These are phyloP conservation scores for Brachypteracias leptosomus DNA, from an alignment of 2,113 vertebrate genomes.

Conservation along the genomic window DNA sequence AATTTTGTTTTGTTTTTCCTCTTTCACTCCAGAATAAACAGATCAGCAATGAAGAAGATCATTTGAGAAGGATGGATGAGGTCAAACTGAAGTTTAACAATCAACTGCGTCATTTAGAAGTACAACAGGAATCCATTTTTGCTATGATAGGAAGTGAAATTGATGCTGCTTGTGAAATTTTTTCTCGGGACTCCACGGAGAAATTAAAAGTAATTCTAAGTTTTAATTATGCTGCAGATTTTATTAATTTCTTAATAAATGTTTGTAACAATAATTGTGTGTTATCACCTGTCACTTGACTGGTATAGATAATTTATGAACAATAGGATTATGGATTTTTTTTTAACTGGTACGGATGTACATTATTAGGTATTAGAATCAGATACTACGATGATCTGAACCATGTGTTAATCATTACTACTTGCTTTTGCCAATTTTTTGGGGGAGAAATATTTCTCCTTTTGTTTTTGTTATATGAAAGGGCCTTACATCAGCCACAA, in stretches of 20 bases:
- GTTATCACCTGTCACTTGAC: neutral
- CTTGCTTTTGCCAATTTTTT: neutral
- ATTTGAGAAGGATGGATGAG: constrained; percentile 73
- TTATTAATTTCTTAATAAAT: constrained; percentile 33
- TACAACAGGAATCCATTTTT: constrained; percentile 85
- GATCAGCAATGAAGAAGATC: constrained; percentile 72
- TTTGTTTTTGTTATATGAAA: neutral
- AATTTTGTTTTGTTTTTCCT: neutral
- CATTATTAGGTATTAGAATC: neutral
- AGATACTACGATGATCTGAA: neutral
- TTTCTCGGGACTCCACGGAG: constrained; percentile 80
- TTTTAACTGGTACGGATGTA: neutral
- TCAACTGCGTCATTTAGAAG: constrained; percentile 79
- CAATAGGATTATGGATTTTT: neutral
- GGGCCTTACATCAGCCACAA: neutral
- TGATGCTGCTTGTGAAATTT: constrained; percentile 81
- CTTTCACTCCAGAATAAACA: constrained; percentile 65
- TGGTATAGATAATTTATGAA: neutral
- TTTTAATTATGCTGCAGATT: constrained; percentile 23
- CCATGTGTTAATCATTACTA: neutral
- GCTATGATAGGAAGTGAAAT: constrained; percentile 84
- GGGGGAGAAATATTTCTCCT: neutral
- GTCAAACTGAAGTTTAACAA: constrained; percentile 77
- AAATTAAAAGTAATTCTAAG: constrained; percentile 86
- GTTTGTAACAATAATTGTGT: neutral